Evolutionary conservation across 2,888 invertebrate species (phyloP), one percentile per base, ranked within the genome.

Genomic region (Dryomyza anilis): DNA sequence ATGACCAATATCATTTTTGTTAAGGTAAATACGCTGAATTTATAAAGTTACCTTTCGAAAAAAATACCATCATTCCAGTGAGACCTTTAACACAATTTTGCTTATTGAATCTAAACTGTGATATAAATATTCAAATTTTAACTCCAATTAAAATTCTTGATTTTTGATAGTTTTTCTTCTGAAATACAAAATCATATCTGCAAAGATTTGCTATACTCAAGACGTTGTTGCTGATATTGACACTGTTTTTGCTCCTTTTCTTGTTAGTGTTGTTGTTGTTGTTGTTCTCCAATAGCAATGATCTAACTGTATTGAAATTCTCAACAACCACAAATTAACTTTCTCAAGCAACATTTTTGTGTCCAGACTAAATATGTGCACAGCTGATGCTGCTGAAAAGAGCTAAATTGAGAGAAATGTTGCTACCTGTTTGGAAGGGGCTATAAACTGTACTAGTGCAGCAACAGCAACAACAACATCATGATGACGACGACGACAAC

Each of bases 311-410:
- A 50, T n/a, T 50, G 1, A 2, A 56, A 23, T 16, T 14, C 36
- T 14, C 29, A 14, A 56, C 55, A 56, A 36, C 55, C 33, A 36
- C 29, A 36, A n/a, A 5, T 6, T 23, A 10, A 50, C 52, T 52
- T 52, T 52, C 52, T 29, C 52, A 29, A 52, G 29, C 29, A 29
- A 29, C 52, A 52, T 52, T 52, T 23, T 52, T n/a, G n/a, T n/a
- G n/a, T n/a, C n/a, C n/a, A n/a, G n/a, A n/a, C 23, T 1, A 52
- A 45, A 21, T 57, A 45, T 65, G 10, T 65, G 45, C 50, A 52
- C 57, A 65, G 62, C 60, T 65, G n/a, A 43, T 16, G n/a, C 43
- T 16, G 43, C 43, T 27, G 29, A 21, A 4, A 39, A 45, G 2
- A 23, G 19, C 12, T 14, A n/a, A 45, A 19, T 6, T 23, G 53